A percentile compares a stretch with the other conserved stretches of the same genome.
phyloP scores from a whole-genome alignment of 2,888 invertebrate genomes.

The Acanthosepion lycidas region DNA sequence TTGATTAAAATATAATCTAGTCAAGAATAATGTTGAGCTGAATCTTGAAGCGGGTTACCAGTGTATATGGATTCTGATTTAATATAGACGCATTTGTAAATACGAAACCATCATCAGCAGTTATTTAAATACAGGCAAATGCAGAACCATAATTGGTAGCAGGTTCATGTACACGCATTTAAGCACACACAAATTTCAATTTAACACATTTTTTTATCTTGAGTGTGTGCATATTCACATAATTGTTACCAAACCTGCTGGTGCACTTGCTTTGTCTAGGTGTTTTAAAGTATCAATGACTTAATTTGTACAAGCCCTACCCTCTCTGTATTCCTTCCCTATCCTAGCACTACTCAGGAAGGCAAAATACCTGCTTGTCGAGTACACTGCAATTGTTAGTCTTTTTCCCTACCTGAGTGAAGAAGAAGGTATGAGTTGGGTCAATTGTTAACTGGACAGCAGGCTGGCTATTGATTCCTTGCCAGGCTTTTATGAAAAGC shows the following conservation, averaged over 20 bases:
- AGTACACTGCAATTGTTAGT: not conserved
- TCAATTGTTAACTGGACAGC: not conserved
- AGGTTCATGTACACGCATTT: not conserved
- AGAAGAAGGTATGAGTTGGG: not conserved
- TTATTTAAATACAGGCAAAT: too few relatives aligned
- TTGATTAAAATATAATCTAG: too few relatives aligned
- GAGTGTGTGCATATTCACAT: not conserved
- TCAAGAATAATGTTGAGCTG: too few relatives aligned
- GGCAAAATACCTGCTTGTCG: constrained; percentile 15
- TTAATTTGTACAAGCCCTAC: constrained; percentile 13
- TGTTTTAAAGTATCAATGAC: constrained; percentile 13
- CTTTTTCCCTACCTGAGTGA: not conserved
- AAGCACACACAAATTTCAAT: not conserved
- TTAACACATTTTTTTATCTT: too few relatives aligned
- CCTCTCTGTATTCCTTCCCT: not conserved
- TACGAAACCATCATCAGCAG: too few relatives aligned
- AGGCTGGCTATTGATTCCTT: too few relatives aligned
- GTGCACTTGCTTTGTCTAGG: not conserved
- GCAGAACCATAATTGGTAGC: not conserved
- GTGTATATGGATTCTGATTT: too few relatives aligned
- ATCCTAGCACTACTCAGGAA: not conserved
- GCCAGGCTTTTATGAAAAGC: too few relatives aligned
- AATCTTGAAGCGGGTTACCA: too few relatives aligned
- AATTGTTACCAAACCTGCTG: not conserved
- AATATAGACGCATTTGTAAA: too few relatives aligned